phyloP scores from a whole-genome alignment of 2,113 vertebrate species.

The Oncorhynchus nerka region DNA sequence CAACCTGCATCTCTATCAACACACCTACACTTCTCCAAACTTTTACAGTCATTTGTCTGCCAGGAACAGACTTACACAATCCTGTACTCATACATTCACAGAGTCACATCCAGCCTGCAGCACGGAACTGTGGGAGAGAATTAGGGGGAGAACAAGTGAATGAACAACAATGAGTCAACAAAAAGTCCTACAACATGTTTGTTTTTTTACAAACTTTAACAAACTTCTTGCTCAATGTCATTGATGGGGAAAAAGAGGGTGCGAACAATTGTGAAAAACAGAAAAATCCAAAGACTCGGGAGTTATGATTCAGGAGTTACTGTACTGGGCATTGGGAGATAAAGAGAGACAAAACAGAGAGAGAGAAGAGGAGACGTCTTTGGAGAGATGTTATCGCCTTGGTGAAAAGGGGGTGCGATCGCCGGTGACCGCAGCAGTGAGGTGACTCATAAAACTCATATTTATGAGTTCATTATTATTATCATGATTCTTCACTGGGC shows the following conservation, averaged over 20 bases:
- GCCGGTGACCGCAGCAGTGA: slow-evolving; percentile 17
- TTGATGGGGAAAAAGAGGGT: not conserved
- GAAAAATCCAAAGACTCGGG: not conserved
- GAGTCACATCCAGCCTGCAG: too few species aligned
- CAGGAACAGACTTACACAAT: slow-evolving; percentile 33
- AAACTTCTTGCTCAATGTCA: not conserved
- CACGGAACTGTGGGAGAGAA: slow-evolving; percentile 4
- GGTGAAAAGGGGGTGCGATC: slow-evolving; percentile 6
- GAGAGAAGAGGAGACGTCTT: not conserved
- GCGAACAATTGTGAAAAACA: not conserved
- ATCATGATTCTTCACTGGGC: not conserved
- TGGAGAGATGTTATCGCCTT: slow-evolving; percentile 34
- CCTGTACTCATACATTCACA: slow-evolving; percentile 8
- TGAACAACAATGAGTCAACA: not conserved
- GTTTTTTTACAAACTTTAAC: not conserved
- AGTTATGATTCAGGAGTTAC: not conserved
- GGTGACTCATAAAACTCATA: slow-evolving; percentile 25
- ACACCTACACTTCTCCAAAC: slow-evolving; percentile 51
- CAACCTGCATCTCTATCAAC: slow-evolving; percentile 23
- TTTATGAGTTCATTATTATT: slow-evolving; percentile 29
- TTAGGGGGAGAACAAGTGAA: slow-evolving; percentile 10
- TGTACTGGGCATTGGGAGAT: not conserved
- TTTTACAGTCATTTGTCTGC: slow-evolving; percentile 45
- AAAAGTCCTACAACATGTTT: not conserved
- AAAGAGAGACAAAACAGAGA: not conserved